These are phyloP conservation scores for Embidobia sp. DNA, from an alignment of 2,888 invertebrate species.

Conservation along the genomic window DNA sequence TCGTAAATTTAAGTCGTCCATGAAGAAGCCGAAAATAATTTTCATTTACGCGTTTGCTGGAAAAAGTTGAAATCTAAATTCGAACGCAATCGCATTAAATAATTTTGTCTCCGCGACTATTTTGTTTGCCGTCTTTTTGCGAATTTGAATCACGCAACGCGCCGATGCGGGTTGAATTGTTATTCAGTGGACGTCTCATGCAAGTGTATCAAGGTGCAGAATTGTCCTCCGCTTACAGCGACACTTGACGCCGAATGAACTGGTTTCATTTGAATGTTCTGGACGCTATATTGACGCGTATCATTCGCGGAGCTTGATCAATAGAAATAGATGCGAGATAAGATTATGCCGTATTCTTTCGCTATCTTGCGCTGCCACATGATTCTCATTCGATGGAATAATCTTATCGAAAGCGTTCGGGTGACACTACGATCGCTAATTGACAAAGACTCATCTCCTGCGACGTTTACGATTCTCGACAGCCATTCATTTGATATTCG, in stretches of 20 bases:
- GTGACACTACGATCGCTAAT: conserved; percentile 29
- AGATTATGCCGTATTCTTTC: conserved; percentile 40
- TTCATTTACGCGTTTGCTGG: no score
- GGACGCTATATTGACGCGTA: conserved; percentile 38
- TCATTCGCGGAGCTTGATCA: conserved; percentile 41
- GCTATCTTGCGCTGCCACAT: conserved; percentile 39
- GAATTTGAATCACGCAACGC: conserved; percentile 28
- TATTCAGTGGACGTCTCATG: conserved; percentile 27
- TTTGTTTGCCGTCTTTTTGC: no score
- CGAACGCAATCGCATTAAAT: no score
- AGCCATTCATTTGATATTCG: no score
- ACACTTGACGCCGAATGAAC: conserved; percentile 35
- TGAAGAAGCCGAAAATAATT: no score
- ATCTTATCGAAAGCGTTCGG: conserved; percentile 35
- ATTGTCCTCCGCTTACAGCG: conserved; percentile 31
- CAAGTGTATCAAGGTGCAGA: conserved; percentile 46
- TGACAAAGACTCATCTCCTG: conserved; percentile 47
- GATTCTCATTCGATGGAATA: conserved; percentile 41
- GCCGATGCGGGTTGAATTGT: conserved; percentile 36
- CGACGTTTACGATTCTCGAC: conserved; percentile 33
- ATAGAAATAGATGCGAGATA: conserved; percentile 49
- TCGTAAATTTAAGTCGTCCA: no score
- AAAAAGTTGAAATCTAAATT: no score
- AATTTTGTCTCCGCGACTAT: no score
- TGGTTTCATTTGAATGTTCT: conserved; percentile 52